A percentile compares a stretch with the other conserved stretches of the same genome.
Evolutionary conservation across 2,113 vertebrate species (phyloP).

Genomic region (Cynoglossus semilaevis): DNA sequence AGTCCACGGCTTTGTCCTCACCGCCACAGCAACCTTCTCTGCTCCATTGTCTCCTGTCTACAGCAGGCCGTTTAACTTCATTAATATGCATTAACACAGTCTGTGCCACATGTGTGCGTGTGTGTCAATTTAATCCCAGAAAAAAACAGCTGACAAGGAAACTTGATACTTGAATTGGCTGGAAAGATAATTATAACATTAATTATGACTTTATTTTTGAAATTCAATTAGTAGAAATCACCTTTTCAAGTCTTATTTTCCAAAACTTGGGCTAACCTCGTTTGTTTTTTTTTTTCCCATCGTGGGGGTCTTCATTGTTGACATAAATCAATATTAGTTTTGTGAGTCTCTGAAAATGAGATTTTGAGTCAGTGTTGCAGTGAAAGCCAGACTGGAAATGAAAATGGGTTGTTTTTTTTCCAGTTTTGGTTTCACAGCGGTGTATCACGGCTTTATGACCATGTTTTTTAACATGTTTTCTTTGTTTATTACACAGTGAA

Average conservation of each 20-base stretch:
- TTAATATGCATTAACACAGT: constrained; percentile 74
- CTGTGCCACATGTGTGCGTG: constrained; percentile 32
- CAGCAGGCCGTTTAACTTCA: constrained; percentile 64
- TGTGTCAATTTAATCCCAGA: constrained; percentile 35
- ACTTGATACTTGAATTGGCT: constrained; percentile 40
- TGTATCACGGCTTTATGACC: not conserved
- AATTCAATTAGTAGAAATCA: too few relatives aligned
- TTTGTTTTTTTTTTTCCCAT: not conserved
- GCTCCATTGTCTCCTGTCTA: constrained; percentile 61
- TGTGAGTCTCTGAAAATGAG: constrained; percentile 1
- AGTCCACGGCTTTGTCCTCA: constrained; percentile 57
- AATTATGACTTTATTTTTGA: not conserved
- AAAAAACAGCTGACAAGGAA: constrained; percentile 31
- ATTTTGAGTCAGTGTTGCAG: not conserved
- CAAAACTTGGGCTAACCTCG: constrained; percentile 17
- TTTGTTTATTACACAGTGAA: not conserved
- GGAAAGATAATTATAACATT: constrained; percentile 41
- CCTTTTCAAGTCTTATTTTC: constrained; percentile 16
- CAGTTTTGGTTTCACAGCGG: not conserved
- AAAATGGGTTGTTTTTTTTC: constrained; percentile 3
- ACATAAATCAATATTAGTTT: constrained; percentile 22
- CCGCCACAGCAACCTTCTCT: constrained; percentile 25
- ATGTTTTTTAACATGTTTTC: not conserved
- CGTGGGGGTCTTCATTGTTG: constrained; percentile 5
- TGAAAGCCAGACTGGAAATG: not conserved